These are phyloP conservation scores for Tenthredo mesomela DNA, from an alignment of 2,888 invertebrate species.

Conservation along the genomic window DNA sequence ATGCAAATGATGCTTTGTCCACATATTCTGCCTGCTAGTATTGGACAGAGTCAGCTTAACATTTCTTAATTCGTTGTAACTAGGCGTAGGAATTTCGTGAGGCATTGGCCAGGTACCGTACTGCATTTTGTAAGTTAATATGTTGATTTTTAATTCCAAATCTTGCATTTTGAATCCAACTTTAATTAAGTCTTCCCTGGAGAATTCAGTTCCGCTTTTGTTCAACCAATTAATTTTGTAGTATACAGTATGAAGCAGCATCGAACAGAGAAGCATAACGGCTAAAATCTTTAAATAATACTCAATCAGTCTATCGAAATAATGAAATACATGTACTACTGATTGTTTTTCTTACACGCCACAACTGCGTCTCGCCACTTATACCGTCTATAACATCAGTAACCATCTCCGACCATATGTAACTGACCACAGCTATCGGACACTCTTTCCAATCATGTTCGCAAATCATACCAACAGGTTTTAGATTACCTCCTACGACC, in stretches of 20 bases:
- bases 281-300: slow-evolving; percentile 63
- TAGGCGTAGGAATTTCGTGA: slow-evolving; percentile 62
- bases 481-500: slow-evolving; percentile 70
- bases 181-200: slow-evolving; percentile 60
- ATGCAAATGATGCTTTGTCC: slow-evolving; percentile 66
- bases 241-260: slow-evolving; percentile 64
- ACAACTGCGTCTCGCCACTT: slow-evolving; percentile 65
- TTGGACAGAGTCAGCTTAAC: slow-evolving; percentile 64
- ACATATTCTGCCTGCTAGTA: slow-evolving; percentile 63
- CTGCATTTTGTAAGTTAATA: slow-evolving; percentile 72
- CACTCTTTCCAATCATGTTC: slow-evolving; percentile 69
- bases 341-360: slow-evolving; percentile 63
- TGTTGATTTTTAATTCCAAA: slow-evolving; percentile 71
- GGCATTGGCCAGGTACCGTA: slow-evolving; percentile 72
- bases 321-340: not conserved
- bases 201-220: slow-evolving; percentile 49
- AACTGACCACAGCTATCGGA: slow-evolving; percentile 66
- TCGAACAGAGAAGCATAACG: slow-evolving; percentile 59
- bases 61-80: slow-evolving; percentile 58
- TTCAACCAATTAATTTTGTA: slow-evolving; percentile 60
- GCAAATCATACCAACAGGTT: slow-evolving; percentile 68
- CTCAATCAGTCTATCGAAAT: not conserved
- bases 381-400: slow-evolving; percentile 72
- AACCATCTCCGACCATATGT: slow-evolving; percentile 72
- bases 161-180: slow-evolving; percentile 69